Conservation (phyloP, 2,888 invertebrate species). For the Nemotelus nigrinus region DNA sequence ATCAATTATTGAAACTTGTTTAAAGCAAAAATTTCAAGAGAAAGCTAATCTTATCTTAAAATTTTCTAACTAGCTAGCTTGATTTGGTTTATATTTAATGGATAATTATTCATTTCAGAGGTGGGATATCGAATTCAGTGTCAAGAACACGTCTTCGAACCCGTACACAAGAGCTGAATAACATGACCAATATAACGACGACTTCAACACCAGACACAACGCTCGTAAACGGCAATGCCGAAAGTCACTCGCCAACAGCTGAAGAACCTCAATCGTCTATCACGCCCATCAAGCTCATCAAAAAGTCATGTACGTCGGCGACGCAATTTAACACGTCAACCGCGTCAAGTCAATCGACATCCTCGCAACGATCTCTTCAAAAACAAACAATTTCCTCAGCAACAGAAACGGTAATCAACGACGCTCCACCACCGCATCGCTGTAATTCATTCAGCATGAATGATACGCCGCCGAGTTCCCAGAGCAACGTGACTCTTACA, state of each 20-base stretch:
- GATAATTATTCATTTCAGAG: slow-evolving; percentile 55
- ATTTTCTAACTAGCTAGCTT: no score
- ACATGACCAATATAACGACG: slow-evolving; percentile 42
- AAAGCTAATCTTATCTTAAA: no score
- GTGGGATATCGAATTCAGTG: slow-evolving; percentile 55
- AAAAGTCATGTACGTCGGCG: slow-evolving; percentile 53
- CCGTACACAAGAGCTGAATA: slow-evolving; percentile 57
- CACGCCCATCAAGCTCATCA: slow-evolving; percentile 60
- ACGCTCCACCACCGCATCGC: slow-evolving; percentile 54
- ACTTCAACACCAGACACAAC: background rate
- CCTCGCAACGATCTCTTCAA: slow-evolving; percentile 63
- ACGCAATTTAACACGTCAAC: slow-evolving; percentile 42
- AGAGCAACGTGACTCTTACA: slow-evolving; percentile 76
- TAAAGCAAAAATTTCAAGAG: no score
- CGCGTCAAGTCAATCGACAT: background rate
- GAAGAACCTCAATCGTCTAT: slow-evolving; percentile 45
- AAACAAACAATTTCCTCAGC: slow-evolving; percentile 65
- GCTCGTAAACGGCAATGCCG: background rate
- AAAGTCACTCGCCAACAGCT: slow-evolving; percentile 5
- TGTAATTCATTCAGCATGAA: slow-evolving; percentile 57
- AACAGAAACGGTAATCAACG: slow-evolving; percentile 43
- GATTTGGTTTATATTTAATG: no score
- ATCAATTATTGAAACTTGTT: no score
- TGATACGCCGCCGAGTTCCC: slow-evolving; percentile 56
- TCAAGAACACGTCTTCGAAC: slow-evolving; percentile 58